Evolutionary conservation across 1,140 invertebrate genomes (phyloP), one percentile per base, ranked within the genome.

Genomic region (Alviniconcha marisindica): DNA sequence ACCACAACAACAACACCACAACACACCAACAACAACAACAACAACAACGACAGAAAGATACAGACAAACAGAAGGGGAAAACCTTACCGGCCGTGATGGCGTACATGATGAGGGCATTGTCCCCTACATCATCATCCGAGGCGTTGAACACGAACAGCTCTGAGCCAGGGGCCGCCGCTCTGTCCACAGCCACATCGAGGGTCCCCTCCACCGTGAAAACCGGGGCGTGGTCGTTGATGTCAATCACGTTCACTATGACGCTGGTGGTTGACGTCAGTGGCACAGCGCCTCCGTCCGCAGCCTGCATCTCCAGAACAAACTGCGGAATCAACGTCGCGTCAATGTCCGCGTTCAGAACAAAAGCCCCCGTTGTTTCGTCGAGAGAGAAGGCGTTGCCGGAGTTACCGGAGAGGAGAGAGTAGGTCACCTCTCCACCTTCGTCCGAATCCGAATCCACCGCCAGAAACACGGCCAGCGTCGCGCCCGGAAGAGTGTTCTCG

Each of bases 161-260:
- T 0, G 24, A 28, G 2, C 44, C 73, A 31, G 44, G 24, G 14
- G 28, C 15, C 5, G 21, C 40, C 73, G 24, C 0, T 51, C 73
- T 5, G 1, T 40, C 73, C 40, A 76, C 73, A 54, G 73, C 28
- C 73, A 76, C 42, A 3, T 51, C 73, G 18, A 71, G 10, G 40
- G 69, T 40, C 5, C 3, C 38, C 44, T 40, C n/a, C 44, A 14
- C 42, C 10, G 73, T 21, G 18, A 76, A 76, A 21, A 76, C 73
- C 0, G 73, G 73, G 28, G 42, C 40, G 44, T 76, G 73, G 73
- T 76, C 73, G 73, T 76, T 76, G 24, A 76, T 42, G 21, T 76
- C 73, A 18, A 76, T 18, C 38, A 76, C 73, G 24, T 48, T 76
- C 24, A 76, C 24, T 12, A 42, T 51, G 10, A 76, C 38, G 7